Base-by-base conservation (phyloP, 2,113 vertebrate species). In the Thomomys bottae region DNA sequence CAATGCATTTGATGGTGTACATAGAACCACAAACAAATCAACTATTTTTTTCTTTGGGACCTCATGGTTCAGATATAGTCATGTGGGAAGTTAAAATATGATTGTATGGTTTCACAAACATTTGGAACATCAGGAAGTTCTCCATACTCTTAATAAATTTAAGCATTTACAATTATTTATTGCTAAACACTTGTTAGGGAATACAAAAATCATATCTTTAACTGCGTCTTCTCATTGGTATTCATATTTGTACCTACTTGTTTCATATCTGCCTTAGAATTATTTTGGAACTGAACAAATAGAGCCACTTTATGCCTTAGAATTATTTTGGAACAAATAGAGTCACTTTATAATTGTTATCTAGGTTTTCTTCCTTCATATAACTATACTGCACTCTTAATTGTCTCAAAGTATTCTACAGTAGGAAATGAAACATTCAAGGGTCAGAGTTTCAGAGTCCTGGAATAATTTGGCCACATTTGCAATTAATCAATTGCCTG, bases 141-240 rank as follows among this genome's bases (percentile, higher is more conserved):
- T 91, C 57, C 8, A 26, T 42, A 10, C 1, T 72, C 30, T 88
- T 84, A 76, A 45, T 67, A 68, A 91, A 93, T 87, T 91, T 23
- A 81, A 77, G 28, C 3, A 24, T 54, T 8, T 34, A 78, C 36
- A 85, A 45, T 8, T 38, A 67, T 84, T 84, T 91, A 71, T 67
- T 93, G 20, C 45, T 76, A 63, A 88, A 26, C 1, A 36, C 8
- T 87, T 64, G 54, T 30, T 77, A 26, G 14, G 73, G 15, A 76
- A 63, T 0, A 79, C 76, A 90, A 68, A 88, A 77, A n/a, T 59
- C 1, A 3, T 20, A 40, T 49, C 78, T 76, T 34, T 70, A 23
- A 70, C 76, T 45, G 5, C 7, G 23, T 75, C 30, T 18, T 88
- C 36, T 79, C 7, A 17, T 15, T 79, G 18, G 26, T 0, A 18